Evolutionary conservation across 2,113 vertebrate species (phyloP).

Genomic region (Piaya cayana): DNA sequence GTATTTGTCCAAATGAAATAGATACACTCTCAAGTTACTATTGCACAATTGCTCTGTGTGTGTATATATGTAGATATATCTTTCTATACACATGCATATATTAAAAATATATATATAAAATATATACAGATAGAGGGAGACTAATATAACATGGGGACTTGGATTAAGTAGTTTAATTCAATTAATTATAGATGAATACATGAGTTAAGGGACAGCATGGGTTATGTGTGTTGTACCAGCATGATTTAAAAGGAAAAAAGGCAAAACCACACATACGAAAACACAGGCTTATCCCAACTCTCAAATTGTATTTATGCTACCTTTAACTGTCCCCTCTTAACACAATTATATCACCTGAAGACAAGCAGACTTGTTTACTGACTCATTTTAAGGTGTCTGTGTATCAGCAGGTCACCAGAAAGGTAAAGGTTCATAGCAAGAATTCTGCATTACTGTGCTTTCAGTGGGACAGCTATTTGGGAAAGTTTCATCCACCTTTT

Average conservation of each 20-base stretch:
- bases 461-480: not conserved
- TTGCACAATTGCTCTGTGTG: constrained; percentile 30
- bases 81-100: constrained; percentile 35
- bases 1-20: not conserved
- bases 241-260: not conserved
- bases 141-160: not conserved
- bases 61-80: constrained; percentile 70
- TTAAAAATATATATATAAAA: not conserved
- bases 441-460: not conserved
- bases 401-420: not conserved
- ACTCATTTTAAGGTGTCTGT: not conserved
- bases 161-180: constrained; percentile 26
- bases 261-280: not conserved
- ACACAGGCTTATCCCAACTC: not conserved
- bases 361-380: not conserved
- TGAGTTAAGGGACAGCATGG: not conserved
- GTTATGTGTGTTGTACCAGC: not conserved
- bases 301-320: not conserved
- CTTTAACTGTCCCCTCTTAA: not conserved
- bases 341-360: not conserved
- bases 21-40: not conserved
- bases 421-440: not conserved
- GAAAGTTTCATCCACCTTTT: not conserved
- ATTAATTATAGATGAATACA: not conserved
- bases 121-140: not conserved